Conservation (phyloP, 1,140 invertebrate genomes). For the Nomia melanderi region DNA sequence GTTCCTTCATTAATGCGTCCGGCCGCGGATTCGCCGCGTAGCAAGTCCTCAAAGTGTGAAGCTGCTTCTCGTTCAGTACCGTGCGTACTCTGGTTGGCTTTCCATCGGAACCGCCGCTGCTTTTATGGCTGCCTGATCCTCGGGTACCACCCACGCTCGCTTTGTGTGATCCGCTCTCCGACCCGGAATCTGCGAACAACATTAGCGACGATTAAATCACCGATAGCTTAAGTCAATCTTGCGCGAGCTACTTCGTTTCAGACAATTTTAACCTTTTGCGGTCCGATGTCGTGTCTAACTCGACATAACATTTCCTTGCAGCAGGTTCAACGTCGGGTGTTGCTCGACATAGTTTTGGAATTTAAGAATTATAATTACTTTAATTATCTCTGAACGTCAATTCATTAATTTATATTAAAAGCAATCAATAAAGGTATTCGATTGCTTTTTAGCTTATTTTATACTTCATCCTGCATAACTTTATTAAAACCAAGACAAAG, state of each 20-base stretch:
- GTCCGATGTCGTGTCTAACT: too few species aligned
- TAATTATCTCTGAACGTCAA: too few species aligned
- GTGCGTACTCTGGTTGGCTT: constrained; percentile 98
- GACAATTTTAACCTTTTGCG: background rate
- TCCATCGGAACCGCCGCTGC: constrained; percentile 88
- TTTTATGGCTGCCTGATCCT: constrained; percentile 80
- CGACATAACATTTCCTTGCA: too few species aligned
- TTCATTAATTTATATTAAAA: too few species aligned
- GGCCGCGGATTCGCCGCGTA: constrained; percentile 98
- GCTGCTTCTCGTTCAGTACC: constrained; percentile 98
- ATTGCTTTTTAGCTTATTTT: too few species aligned
- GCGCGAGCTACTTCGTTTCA: background rate
- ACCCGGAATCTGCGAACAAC: constrained; percentile 88
- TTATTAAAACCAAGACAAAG: too few species aligned
- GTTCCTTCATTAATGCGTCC: constrained; percentile 99
- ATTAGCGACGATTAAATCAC: constrained; percentile 2
- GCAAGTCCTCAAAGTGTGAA: constrained; percentile 96
- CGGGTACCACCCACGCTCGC: constrained; percentile 83
- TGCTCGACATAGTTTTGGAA: too few species aligned
- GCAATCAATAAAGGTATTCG: too few species aligned
- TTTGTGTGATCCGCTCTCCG: constrained; percentile 92
- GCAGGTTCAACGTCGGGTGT: too few species aligned
- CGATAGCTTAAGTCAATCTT: background rate
- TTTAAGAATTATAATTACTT: too few species aligned
- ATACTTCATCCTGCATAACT: too few species aligned